These are phyloP conservation scores for Pelagia noctiluca DNA, from an alignment of 30 jellyfish, hydroid and myxozoan species.

Conservation along the genomic window DNA sequence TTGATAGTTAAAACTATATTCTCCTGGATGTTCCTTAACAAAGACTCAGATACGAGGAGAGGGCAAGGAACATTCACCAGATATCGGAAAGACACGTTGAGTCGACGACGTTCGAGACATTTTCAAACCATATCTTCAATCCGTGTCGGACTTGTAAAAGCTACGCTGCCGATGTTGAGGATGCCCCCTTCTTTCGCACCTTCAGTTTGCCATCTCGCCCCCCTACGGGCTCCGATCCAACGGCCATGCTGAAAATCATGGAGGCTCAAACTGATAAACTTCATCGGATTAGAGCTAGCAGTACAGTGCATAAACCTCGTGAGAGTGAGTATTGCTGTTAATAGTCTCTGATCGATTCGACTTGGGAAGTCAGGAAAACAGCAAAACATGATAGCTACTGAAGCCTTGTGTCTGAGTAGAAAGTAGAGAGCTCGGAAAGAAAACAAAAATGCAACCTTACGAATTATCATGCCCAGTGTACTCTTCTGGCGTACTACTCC, in stretches of 20 bases:
- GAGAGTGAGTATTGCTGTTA: slow-evolving; percentile 60
- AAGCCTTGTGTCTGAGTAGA: too few species aligned
- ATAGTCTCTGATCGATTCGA: background rate
- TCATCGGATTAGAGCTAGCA: slow-evolving; percentile 84
- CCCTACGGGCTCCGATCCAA: slow-evolving; percentile 76
- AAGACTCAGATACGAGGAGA: slow-evolving; percentile 77
- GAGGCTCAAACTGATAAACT: slow-evolving; percentile 74
- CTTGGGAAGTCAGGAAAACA: too few species aligned
- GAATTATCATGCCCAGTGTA: too few species aligned
- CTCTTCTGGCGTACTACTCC: too few species aligned
- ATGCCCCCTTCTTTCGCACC: slow-evolving; percentile 71
- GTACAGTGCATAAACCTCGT: slow-evolving; percentile 68
- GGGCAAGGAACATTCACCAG: slow-evolving; percentile 86
- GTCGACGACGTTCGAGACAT: slow-evolving; percentile 84
- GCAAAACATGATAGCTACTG: too few species aligned
- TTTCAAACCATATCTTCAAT: slow-evolving; percentile 58
- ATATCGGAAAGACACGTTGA: slow-evolving; percentile 80
- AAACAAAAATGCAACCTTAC: too few species aligned
- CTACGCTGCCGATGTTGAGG: slow-evolving; percentile 48
- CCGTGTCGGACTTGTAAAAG: slow-evolving; percentile 70
- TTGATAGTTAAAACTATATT: too few species aligned
- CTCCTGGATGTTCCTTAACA: slow-evolving; percentile 49
- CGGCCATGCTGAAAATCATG: slow-evolving; percentile 73
- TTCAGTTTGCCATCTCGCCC: slow-evolving; percentile 88
- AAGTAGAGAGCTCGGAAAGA: too few species aligned